Conservation (phyloP, 2,888 invertebrate species). For the Sicus ferrugineus region DNA sequence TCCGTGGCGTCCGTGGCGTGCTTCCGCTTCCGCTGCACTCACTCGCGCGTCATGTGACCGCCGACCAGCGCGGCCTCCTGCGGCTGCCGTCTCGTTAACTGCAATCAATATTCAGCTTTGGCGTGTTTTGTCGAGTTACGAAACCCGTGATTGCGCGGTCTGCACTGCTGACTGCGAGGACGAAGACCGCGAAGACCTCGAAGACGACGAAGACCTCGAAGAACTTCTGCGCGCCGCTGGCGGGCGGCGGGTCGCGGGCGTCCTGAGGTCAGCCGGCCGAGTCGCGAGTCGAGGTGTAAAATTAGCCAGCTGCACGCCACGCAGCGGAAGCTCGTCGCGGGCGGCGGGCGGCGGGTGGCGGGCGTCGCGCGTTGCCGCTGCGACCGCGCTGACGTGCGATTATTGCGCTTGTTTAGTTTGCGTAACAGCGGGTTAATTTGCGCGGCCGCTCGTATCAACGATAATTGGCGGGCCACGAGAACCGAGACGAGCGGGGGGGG, state of each 20-base stretch:
- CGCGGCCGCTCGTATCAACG: conserved; percentile 30
- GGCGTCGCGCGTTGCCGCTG: not conserved
- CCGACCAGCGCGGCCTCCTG: not conserved
- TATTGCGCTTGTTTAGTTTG: conserved; percentile 13
- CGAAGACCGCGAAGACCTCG: too few species aligned
- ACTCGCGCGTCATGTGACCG: not conserved
- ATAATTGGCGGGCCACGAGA: conserved; percentile 39
- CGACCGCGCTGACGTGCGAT: not conserved
- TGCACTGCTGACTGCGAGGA: conserved; percentile 14
- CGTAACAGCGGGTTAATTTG: conserved; percentile 16
- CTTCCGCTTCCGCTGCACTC: conserved; percentile 44
- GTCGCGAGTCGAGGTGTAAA: conserved; percentile 43
- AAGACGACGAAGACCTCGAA: too few species aligned
- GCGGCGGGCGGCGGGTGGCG: conserved; percentile 29
- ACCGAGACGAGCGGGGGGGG: conserved; percentile 29
- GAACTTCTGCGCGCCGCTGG: conserved; percentile 27
- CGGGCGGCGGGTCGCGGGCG: conserved; percentile 2
- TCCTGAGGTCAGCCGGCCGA: not conserved
- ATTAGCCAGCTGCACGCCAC: conserved; percentile 48
- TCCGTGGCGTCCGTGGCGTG: too few species aligned
- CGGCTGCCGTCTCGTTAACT: conserved; percentile 38
- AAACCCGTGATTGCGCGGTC: conserved; percentile 38
- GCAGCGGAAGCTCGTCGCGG: conserved; percentile 45
- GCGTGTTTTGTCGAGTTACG: conserved; percentile 37
- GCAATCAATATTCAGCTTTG: conserved; percentile 43